A percentile compares a stretch with the other conserved stretches of the same genome.
Evolutionary conservation across 2,797 vertebrate genomes (phyloP).

Genomic region (Sebastes nivosus): DNA sequence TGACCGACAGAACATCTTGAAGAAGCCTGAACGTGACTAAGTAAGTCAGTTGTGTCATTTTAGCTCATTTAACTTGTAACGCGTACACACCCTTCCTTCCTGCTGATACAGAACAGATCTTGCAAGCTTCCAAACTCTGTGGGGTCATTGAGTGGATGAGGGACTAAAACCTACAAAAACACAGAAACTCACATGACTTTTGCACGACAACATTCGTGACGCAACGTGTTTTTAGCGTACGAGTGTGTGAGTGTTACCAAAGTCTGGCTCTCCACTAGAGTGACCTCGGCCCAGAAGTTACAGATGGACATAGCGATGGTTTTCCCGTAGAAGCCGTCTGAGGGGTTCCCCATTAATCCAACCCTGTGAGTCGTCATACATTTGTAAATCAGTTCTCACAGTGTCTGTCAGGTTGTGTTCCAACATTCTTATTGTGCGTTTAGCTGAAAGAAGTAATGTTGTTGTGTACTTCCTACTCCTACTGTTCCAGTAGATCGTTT

Average conservation of each 20-base stretch:
- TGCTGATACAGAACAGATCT: slow-evolving; percentile 87
- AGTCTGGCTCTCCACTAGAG: slow-evolving; percentile 83
- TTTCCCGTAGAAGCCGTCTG: slow-evolving; percentile 88
- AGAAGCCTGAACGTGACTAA: background rate
- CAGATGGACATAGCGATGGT: slow-evolving; percentile 87
- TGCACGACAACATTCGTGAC: background rate
- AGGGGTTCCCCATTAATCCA: slow-evolving; percentile 88
- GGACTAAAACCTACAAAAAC: slow-evolving; percentile 78
- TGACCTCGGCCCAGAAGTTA: slow-evolving; percentile 90
- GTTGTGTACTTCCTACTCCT: too few relatives aligned
- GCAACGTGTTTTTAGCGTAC: background rate
- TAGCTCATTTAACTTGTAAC: background rate
- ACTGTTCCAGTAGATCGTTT: too few relatives aligned
- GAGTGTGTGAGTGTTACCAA: slow-evolving; percentile 75
- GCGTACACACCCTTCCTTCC: slow-evolving; percentile 85
- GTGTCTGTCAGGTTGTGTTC: background rate
- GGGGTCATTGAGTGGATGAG: slow-evolving; percentile 88
- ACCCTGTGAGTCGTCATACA: slow-evolving; percentile 71
- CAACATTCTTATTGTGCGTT: background rate
- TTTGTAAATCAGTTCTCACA: background rate
- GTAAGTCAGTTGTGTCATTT: background rate
- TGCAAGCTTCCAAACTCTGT: slow-evolving; percentile 88
- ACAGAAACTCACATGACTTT: background rate
- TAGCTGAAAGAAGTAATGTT: too few relatives aligned
- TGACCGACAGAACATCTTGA: background rate